Evolutionary conservation across 1,140 invertebrate species (phyloP), one percentile per base, ranked within the genome.

Genomic region (Neuroterus valhalla): DNA sequence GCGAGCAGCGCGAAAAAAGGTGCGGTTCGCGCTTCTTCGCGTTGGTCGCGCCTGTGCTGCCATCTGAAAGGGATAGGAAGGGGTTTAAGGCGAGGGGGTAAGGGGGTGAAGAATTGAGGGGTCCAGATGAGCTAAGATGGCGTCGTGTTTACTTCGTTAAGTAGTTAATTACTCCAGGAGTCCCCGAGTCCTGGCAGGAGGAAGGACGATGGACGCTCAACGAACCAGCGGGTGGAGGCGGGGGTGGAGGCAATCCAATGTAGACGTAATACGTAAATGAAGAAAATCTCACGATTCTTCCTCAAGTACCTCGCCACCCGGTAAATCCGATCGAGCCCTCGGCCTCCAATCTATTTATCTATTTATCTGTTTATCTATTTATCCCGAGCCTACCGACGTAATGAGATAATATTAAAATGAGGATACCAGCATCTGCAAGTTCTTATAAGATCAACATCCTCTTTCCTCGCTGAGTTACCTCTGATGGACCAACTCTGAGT

Each of bases 71-170:
- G 31, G 31, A 6, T 26, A 44, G n/a, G n/a, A 42, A 66, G 38
- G 46, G 67, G 68, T n/a, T 69, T 23, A 17, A 66, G 46, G 66
- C 14, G 43, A 66, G 66, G 44, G 70, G 66, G 38, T 31, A 46
- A 70, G 43, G 68, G 44, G 70, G 55, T 23, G 46, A 52, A 70
- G 46, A 68, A 78, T 79, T 77, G 76, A 82, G 76, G 67, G 80
- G 73, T 82, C 71, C 79, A 83, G 77, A 68, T 52, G 66, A 71
- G 84, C 84, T 84, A 90, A 90, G 87, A 89, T 90, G 89, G 88
- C 89, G 88, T 84, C 88, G 83, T 86, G 82, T 86, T 90, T 89
- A 90, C 88, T 89, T 89, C 89, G 88, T 90, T 90, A 90, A 89
- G 86, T 85, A 87, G 87, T 89, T 90, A 90, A 90, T 90, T 90